A percentile compares a stretch with the other conserved stretches of the same genome.
These are phyloP conservation scores for Orycteropus afer DNA, from an alignment of 2,113 vertebrate species.

Conservation along the genomic window DNA sequence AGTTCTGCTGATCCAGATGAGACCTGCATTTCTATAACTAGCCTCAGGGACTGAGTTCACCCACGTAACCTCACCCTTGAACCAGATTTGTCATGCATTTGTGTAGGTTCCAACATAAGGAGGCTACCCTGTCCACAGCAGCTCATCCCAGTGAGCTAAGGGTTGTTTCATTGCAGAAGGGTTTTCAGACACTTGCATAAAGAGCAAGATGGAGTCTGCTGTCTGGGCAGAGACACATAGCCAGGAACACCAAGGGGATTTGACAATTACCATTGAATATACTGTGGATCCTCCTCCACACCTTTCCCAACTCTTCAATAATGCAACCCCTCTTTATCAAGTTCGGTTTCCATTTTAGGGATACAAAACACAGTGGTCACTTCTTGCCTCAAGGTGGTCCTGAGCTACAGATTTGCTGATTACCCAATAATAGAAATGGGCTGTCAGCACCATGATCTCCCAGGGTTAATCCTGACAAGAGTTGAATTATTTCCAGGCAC, in stretches of 20 bases:
- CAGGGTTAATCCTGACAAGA: not conserved
- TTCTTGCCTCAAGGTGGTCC: rapidly evolving
- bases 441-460: rapidly evolving
- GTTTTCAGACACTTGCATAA: not conserved
- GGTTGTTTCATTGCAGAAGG: not conserved
- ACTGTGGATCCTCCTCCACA: rapidly evolving
- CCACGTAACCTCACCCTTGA: rapidly evolving
- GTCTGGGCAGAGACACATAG: too few relatives aligned
- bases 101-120: rapidly evolving
- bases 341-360: rapidly evolving
- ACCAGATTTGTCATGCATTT: rapidly evolving
- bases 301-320: rapidly evolving
- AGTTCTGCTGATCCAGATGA: rapidly evolving
- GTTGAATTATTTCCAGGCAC: not conserved
- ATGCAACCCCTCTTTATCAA: rapidly evolving
- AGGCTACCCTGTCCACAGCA: rapidly evolving
- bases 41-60: rapidly evolving
- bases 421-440: rapidly evolving
- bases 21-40: rapidly evolving
- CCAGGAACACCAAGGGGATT: rapidly evolving
- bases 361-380: rapidly evolving
- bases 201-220: not conserved
- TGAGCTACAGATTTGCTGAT: rapidly evolving
- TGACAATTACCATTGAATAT: too few relatives aligned
- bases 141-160: too few relatives aligned